Evolutionary conservation across 2,113 vertebrate species (phyloP).

Genomic region (Clarias gariepinus): DNA sequence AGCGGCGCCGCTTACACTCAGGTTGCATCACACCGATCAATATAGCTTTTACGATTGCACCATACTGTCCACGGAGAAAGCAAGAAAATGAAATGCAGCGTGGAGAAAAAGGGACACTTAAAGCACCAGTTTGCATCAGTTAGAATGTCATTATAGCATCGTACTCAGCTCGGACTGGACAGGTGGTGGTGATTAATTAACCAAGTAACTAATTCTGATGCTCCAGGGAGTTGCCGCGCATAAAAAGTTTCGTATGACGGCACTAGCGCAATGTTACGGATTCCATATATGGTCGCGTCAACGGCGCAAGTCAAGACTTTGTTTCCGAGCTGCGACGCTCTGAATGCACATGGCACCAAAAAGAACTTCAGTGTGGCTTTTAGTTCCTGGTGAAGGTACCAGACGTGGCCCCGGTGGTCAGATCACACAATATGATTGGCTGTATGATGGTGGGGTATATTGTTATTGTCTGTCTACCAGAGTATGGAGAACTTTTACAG

Average conservation of each 20-base stretch:
- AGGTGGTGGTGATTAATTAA: neutral
- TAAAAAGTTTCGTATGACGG: neutral
- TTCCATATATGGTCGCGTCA: no score
- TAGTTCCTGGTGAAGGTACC: no score
- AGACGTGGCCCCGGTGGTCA: no score
- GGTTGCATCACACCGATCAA: constrained; percentile 37
- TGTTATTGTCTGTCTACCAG: no score
- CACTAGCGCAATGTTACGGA: neutral
- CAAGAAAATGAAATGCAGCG: neutral
- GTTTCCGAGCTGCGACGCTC: no score
- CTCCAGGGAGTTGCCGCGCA: neutral
- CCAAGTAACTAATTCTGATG: neutral
- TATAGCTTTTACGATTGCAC: constrained; percentile 17
- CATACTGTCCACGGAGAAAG: constrained; percentile 41
- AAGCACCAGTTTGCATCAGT: neutral
- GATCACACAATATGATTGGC: no score
- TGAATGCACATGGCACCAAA: no score
- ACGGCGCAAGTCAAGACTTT: no score
- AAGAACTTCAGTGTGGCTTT: no score
- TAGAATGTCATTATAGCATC: neutral
- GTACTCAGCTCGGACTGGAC: neutral
- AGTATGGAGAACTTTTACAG: no score
- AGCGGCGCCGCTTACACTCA: neutral
- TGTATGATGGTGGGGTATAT: no score
- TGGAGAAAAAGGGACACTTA: neutral